Evolutionary conservation across 1,140 invertebrate genomes (phyloP), one percentile per base, ranked within the genome.

Genomic region (Phymastichus coffea): DNA sequence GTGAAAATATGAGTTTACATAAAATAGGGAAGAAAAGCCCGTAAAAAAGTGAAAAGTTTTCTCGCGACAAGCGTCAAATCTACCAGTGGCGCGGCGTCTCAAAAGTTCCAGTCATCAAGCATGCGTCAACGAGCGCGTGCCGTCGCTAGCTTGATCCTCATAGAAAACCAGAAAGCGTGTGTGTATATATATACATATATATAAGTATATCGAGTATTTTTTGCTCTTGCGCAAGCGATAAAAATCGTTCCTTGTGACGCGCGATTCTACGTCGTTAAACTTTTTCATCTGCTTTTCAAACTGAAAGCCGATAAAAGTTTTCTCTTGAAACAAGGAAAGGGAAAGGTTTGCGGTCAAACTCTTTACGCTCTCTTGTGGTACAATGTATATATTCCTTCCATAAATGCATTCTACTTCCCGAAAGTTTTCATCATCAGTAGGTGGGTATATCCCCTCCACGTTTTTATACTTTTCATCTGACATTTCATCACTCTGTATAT

Each of bases 211-310:
- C n/a, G n/a, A n/a, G n/a, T n/a, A n/a, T n/a, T n/a, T n/a, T 25
- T 7, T 3, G 0, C 17, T 10, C 9, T 19, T 12, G 4, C 1
- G 12, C 2, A 10, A 4, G 38, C 30, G 48, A 46, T 60, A 48
- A 54, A 48, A 35, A 43, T 23, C 19, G 37, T n/a, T n/a, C n/a
- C n/a, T n/a, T n/a, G n/a, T n/a, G n/a, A n/a, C n/a, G n/a, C n/a
- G n/a, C n/a, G n/a, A n/a, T n/a, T n/a, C n/a, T n/a, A 19, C 70
- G 70, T 74, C 70, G 75, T 75, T 75, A 69, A 75, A 77, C 71
- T 78, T 78, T 73, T 77, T 77, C 71, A 70, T 74, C 70, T 70
- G 63, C 70, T 74, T 74, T 64, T 72, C 66, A 73, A 47, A 77
- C 71, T 75, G 61, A 61, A 73, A 75, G 71, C 66, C 65, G 60